Percentiles rank a stretch among this genome's conserved stretches.
phyloP scores from a whole-genome alignment of 1,140 invertebrate genomes.

The Leptinotarsa texana region DNA sequence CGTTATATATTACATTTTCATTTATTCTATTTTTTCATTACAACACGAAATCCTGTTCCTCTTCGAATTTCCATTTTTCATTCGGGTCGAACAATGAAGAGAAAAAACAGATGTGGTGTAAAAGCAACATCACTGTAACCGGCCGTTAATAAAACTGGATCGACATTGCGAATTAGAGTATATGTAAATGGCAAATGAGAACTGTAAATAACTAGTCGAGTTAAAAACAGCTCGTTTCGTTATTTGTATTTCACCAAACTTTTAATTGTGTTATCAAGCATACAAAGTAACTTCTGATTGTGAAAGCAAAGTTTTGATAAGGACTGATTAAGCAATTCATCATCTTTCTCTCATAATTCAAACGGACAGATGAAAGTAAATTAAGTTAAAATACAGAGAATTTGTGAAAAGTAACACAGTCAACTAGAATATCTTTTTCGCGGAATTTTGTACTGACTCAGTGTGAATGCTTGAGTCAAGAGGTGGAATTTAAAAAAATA shows the following conservation, averaged over 20 bases:
- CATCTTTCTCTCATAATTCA: neutral
- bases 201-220: neutral
- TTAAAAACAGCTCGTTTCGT: neutral
- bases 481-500: no score
- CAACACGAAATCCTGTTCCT: neutral
- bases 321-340: constrained; percentile 8
- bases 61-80: neutral
- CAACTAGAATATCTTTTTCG: neutral
- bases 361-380: neutral
- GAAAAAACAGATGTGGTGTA: neutral
- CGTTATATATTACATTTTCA: no score
- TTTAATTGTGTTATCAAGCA: constrained; percentile 6
- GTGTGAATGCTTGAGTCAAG: no score
- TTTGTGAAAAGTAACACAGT: neutral
- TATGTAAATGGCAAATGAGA: neutral
- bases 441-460: no score
- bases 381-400: neutral
- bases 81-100: neutral
- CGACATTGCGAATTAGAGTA: neutral
- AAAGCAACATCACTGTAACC: neutral
- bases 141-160: neutral
- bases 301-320: constrained; percentile 6
- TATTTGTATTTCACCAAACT: neutral
- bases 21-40: no score
- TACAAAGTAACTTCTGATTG: constrained; percentile 3